Conservation (phyloP, 2,888 invertebrate species). For the Patella pellucida region DNA sequence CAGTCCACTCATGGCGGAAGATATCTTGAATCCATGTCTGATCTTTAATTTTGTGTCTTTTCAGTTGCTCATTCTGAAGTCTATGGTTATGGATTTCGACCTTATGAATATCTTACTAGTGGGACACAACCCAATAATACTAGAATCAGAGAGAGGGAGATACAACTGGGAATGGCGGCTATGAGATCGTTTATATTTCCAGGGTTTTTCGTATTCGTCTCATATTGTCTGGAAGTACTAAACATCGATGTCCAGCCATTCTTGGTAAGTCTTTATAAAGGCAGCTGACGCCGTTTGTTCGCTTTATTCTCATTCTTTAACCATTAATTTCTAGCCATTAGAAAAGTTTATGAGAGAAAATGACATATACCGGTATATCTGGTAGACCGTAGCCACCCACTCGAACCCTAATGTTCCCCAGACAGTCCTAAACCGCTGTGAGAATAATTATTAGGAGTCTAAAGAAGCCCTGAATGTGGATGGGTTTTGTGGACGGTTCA, state of each 20-base stretch:
- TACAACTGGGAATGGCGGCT: conserved; percentile 56
- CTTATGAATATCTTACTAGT: conserved; percentile 60
- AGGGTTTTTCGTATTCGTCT: conserved; percentile 41
- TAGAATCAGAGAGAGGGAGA: conserved; percentile 40
- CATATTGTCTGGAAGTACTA: conserved; percentile 31
- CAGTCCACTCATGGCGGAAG: no score
- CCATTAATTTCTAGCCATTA: no score
- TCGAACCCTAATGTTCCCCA: no score
- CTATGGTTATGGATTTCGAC: conserved; percentile 62
- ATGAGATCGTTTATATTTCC: conserved; percentile 59
- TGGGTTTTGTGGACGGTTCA: no score
- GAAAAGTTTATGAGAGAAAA: no score
- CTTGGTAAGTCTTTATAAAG: conserved; percentile 44
- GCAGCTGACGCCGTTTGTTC: not conserved
- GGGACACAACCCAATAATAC: conserved; percentile 29
- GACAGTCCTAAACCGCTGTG: no score
- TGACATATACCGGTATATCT: no score
- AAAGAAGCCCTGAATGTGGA: no score
- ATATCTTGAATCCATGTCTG: no score
- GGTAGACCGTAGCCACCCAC: no score
- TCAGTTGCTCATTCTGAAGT: conserved; percentile 60
- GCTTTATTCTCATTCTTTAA: no score
- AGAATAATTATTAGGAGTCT: no score
- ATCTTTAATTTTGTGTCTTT: conserved; percentile 13
- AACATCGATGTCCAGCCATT: conserved; percentile 43